Base-by-base conservation (phyloP, 2,888 invertebrate species). In the Taphrorychus bicolor region DNA sequence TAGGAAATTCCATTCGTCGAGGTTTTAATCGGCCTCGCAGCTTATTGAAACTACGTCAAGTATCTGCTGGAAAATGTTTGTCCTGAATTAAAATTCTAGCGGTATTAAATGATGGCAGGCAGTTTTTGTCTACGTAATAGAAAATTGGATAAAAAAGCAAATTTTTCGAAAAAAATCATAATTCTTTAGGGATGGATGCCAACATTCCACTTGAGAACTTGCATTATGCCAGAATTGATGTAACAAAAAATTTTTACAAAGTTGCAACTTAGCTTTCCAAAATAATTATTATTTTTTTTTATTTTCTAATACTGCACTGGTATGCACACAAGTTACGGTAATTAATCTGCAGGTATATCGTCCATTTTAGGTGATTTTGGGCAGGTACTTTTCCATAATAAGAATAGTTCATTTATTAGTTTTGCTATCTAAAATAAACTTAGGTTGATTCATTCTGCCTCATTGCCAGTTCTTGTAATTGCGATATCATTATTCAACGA, bases 101-200 rank as follows among this genome's bases (percentile, higher is more conserved):
- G 45, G 45, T 14, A 45, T 45, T 45, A 45, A 45, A 45, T 45
- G 45, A 45, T 45, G 45, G 45, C 45, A 14, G 45, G 14, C 14
- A 16, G 14, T 45, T 45, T 17, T 32, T 32, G 32, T 1, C 32
- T 1, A 32, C 32, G 32, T 11, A 32, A 32, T 3, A 11, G 32
- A 3, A 32, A 32, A 32, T 7, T 32, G 7, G 11, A 9, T 7
- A 11, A 9, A 32, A 32, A 32, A 3, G 32, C 3, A 32, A 1
- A 11, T 32, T 32, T 32, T 3, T 9, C 1, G 11, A 11, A 9
- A 9, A 9, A 32, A 23, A 32, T 32, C 3, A 32, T 32, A 32
- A 9, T 11, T 32, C 32, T 32, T 32, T 9, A 32, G 32, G 11
- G 32, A 32, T 1, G 1, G 11, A 32, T 32, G 32, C 32, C 32